Percentiles rank a stretch among this genome's conserved stretches.
Evolutionary conservation across 2,888 invertebrate genomes (phyloP).

Genomic region (Pammene aurita): DNA sequence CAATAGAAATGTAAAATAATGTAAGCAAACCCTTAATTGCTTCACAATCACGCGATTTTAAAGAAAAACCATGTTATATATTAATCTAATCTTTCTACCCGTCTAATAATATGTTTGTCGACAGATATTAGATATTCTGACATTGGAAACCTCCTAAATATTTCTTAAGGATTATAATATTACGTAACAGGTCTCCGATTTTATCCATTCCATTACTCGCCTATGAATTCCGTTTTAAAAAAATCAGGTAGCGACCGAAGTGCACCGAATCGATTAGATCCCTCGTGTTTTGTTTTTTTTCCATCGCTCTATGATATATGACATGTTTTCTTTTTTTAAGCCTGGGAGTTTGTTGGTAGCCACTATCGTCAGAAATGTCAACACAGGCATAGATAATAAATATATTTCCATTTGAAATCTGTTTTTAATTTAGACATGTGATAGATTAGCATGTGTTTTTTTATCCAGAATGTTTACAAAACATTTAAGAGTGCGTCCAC

Average conservation of each 20-base stretch:
- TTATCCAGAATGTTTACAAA: slow-evolving; percentile 10
- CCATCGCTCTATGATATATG: slow-evolving; percentile 58
- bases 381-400: slow-evolving; percentile 49
- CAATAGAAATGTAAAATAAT: no score
- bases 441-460: slow-evolving; percentile 27
- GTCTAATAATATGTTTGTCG: slow-evolving; percentile 1
- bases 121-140: slow-evolving; percentile 19
- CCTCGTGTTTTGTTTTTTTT: slow-evolving; percentile 53
- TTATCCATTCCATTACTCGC: slow-evolving; percentile 35
- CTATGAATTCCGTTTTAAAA: slow-evolving; percentile 37
- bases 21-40: no score
- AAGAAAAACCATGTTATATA: no score
- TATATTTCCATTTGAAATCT: slow-evolving; percentile 29
- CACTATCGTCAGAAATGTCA: slow-evolving; percentile 55
- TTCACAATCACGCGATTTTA: no score
- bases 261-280: slow-evolving; percentile 66
- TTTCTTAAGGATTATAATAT: slow-evolving; percentile 35
- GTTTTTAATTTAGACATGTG: slow-evolving; percentile 38
- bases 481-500: slow-evolving; percentile 1
- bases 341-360: slow-evolving; percentile 51
- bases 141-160: slow-evolving; percentile 21
- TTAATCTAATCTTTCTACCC: no score
- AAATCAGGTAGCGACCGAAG: slow-evolving; percentile 70
- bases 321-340: slow-evolving; percentile 52
- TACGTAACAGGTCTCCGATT: slow-evolving; percentile 31